phyloP scores from a whole-genome alignment of 1,140 invertebrate genomes.

The Lordiphosa clarofinis region DNA sequence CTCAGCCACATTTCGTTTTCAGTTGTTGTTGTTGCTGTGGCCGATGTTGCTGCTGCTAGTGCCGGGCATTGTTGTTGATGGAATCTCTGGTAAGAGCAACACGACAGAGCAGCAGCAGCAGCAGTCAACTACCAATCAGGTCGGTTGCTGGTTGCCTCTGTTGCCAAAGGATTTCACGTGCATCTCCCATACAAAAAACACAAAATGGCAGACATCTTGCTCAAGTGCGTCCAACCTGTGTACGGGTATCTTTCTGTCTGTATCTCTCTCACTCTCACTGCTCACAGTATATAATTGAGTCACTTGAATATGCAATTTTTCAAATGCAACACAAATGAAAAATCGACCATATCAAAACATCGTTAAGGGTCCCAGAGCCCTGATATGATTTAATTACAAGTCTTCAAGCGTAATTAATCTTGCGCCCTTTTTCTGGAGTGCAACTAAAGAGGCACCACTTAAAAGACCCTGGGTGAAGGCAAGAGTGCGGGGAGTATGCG shows the following conservation, averaged over 20 bases:
- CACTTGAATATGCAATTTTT: conserved; percentile 75
- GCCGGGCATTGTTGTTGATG: conserved; percentile 59
- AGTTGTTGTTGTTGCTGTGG: conserved; percentile 20
- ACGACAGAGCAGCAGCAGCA: conserved; percentile 37
- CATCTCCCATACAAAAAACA: conserved; percentile 26
- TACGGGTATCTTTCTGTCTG: conserved; percentile 16
- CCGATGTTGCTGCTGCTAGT: conserved; percentile 28
- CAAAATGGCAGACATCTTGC: conserved; percentile 73
- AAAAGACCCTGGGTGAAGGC: not conserved
- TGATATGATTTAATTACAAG: conserved; percentile 75
- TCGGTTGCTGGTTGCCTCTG: conserved; percentile 58
- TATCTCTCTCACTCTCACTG: conserved; percentile 1
- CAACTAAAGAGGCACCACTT: conserved; percentile 33
- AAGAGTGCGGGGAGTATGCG: not conserved
- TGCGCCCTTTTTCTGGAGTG: conserved; percentile 31
- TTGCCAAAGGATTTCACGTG: conserved; percentile 73
- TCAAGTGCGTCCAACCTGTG: conserved; percentile 62
- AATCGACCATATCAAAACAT: conserved; percentile 53
- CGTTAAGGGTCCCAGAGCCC: conserved; percentile 33
- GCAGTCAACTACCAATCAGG: conserved; percentile 74
- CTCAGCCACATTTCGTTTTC: conserved; percentile 74
- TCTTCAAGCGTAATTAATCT: conserved; percentile 74
- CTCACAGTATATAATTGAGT: conserved; percentile 56
- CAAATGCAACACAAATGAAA: conserved; percentile 56
- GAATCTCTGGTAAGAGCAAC: conserved; percentile 56